Evolutionary conservation across 2,797 vertebrate genomes (phyloP).

Genomic region (Benthosema pterotum): DNA sequence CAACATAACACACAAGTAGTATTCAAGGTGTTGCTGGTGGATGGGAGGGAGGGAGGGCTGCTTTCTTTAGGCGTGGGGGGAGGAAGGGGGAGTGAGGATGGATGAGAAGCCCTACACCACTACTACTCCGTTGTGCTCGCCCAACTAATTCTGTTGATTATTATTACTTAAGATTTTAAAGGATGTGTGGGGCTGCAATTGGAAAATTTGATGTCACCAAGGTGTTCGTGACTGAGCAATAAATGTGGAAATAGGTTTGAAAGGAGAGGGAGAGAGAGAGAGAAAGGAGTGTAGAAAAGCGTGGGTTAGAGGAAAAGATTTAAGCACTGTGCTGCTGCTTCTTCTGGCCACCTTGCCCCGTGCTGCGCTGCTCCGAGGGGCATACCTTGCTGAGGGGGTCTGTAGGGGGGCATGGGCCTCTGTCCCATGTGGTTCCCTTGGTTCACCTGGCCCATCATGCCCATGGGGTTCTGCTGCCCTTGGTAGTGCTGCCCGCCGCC

Average conservation of each 20-base stretch:
- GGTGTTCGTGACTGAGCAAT: slow-evolving; percentile 59
- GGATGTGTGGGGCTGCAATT: slow-evolving; percentile 41
- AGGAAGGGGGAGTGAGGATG: slow-evolving; percentile 53
- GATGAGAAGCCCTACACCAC: slow-evolving; percentile 59
- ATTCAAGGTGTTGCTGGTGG: slow-evolving; percentile 80
- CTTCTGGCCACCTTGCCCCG: slow-evolving; percentile 50
- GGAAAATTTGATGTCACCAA: slow-evolving; percentile 49
- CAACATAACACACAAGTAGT: slow-evolving; percentile 83
- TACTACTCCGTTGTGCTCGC: slow-evolving; percentile 53
- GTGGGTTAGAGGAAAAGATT: slow-evolving; percentile 59
- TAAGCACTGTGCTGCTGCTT: slow-evolving; percentile 38
- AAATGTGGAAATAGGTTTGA: slow-evolving; percentile 55
- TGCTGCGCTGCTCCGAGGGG: slow-evolving; percentile 44
- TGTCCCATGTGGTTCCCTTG: slow-evolving; percentile 98
- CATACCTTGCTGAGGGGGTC: slow-evolving; percentile 97
- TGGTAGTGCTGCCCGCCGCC: slow-evolving; percentile 95
- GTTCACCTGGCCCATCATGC: slow-evolving; percentile 96
- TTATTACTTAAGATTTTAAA: not conserved
- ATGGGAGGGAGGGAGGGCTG: slow-evolving; percentile 41
- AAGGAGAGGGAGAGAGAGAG: slow-evolving; percentile 24
- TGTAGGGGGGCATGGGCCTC: slow-evolving; percentile 97
- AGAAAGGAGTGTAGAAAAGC: slow-evolving; percentile 55
- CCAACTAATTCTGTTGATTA: slow-evolving; percentile 36
- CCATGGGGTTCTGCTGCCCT: slow-evolving; percentile 96
- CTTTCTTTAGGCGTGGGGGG: slow-evolving; percentile 63